Evolutionary conservation across 2,888 invertebrate species (phyloP).

Genomic region (Lydus trimaculatus): DNA sequence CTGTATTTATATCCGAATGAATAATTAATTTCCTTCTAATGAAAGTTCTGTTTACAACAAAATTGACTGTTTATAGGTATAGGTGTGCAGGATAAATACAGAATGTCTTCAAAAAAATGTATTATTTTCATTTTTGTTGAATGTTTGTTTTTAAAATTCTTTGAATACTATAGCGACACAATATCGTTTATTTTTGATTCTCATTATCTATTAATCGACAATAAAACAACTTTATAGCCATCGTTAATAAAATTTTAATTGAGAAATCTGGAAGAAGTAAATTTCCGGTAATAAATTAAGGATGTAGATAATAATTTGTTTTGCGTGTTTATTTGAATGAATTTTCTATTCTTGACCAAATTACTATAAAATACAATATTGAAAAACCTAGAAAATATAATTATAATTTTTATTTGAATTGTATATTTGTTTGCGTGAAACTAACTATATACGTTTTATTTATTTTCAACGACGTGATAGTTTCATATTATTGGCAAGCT

Average conservation of each 20-base stretch:
- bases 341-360: not conserved
- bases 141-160: not conserved
- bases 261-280: constrained; percentile 8
- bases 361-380: too few relatives aligned
- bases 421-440: not conserved
- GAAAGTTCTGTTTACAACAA: not conserved
- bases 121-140: too few relatives aligned
- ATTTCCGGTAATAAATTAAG: constrained; percentile 5
- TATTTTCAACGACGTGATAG: constrained; percentile 4
- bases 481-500: constrained; percentile 2
- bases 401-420: not conserved
- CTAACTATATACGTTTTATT: not conserved
- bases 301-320: constrained; percentile 1
- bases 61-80: not conserved
- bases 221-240: not conserved
- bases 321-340: not conserved
- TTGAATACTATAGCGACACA: not conserved
- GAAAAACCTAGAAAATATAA: too few relatives aligned
- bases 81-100: not conserved
- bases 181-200: not conserved
- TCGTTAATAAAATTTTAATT: constrained; percentile 8
- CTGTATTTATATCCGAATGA: not conserved
- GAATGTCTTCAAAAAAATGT: not conserved
- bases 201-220: not conserved
- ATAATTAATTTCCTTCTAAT: not conserved